A percentile compares a stretch with the other conserved stretches of the same genome.
Evolutionary conservation across 2,113 vertebrate species (phyloP).

Genomic region (Stercorarius parasiticus): DNA sequence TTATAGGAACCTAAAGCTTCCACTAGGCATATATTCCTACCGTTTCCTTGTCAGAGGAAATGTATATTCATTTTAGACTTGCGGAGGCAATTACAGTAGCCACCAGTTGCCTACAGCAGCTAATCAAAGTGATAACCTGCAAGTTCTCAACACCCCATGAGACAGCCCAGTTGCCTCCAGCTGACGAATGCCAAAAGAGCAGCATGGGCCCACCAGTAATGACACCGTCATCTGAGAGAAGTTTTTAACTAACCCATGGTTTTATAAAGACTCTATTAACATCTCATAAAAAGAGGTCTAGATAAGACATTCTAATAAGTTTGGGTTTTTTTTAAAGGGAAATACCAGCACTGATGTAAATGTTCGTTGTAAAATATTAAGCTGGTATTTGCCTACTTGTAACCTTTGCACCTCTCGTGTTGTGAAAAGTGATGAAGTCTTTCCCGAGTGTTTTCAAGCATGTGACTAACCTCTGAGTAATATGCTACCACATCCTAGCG

Average conservation of each 20-base stretch:
- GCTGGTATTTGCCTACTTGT: neutral
- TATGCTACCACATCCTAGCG: neutral
- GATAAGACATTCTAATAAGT: neutral
- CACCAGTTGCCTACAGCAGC: slow-evolving; percentile 51
- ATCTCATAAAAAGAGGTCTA: neutral
- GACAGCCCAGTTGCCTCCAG: slow-evolving; percentile 17
- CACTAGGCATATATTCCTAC: slow-evolving; percentile 18
- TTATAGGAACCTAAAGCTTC: slow-evolving; percentile 24
- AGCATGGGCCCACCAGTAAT: neutral
- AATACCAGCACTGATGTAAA: neutral
- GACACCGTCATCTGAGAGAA: neutral
- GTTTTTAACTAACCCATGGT: slow-evolving; percentile 20
- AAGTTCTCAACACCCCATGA: slow-evolving; percentile 36
- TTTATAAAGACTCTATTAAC: slow-evolving; percentile 8
- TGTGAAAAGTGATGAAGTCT: slow-evolving; percentile 4
- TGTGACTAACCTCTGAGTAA: neutral
- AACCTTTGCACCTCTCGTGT: neutral
- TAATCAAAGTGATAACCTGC: slow-evolving; percentile 49
- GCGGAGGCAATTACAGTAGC: slow-evolving; percentile 22
- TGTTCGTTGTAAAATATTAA: neutral
- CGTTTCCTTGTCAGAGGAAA: slow-evolving; percentile 36
- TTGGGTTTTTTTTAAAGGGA: neutral
- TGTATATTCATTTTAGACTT: slow-evolving; percentile 48
- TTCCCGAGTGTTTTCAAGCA: neutral
- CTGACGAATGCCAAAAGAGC: slow-evolving; percentile 21